Base-by-base conservation (phyloP, 2,888 invertebrate species). In the Yponomeuta evonymella region DNA sequence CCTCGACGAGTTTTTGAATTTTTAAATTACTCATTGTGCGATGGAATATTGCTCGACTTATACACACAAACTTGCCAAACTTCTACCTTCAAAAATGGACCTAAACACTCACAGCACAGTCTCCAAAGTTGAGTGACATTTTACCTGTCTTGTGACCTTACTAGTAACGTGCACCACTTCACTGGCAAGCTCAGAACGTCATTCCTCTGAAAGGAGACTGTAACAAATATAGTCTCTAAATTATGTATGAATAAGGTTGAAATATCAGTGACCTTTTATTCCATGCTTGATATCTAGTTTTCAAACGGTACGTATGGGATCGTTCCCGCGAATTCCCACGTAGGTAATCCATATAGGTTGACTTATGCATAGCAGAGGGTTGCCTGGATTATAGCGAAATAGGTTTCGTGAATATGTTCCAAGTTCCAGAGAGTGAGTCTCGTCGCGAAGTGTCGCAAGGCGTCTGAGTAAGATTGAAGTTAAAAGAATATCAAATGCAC, bases 21-120 rank as follows among this genome's bases (percentile, higher is more conserved):
- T 92, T 93, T 92, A 92, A 93, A 92, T 92, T 92, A 90, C 92
- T 92, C 92, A 92, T 93, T 92, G 92, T 92, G 81, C 89, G 85
- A 90, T 89, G 92, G 89, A 88, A 92, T 91, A 89, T 81, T 85
- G 81, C 85, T 82, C 83, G 85, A 83, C 83, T 77, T 80, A 82
- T 80, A 79, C 76, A 75, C 77, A 77, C 81, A 76, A 82, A 85
- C 77, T 74, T 76, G 72, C 81, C 74, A 75, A 74, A 75, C 73
- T 75, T 75, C 74, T 73, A 75, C 87, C 82, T 83, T 84, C 81
- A 77, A 90, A 87, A 83, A 72, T 89, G 81, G 78, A 87, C 88
- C 85, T 79, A 86, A 88, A 75, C 75, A 85, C 77, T 30, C 73
- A 72, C 79, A 15, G 76, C 76, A 74, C 87, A 89, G 80, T 86